phyloP scores from a whole-genome alignment of 2,797 vertebrate species.

The Limnodromus scolopaceus region DNA sequence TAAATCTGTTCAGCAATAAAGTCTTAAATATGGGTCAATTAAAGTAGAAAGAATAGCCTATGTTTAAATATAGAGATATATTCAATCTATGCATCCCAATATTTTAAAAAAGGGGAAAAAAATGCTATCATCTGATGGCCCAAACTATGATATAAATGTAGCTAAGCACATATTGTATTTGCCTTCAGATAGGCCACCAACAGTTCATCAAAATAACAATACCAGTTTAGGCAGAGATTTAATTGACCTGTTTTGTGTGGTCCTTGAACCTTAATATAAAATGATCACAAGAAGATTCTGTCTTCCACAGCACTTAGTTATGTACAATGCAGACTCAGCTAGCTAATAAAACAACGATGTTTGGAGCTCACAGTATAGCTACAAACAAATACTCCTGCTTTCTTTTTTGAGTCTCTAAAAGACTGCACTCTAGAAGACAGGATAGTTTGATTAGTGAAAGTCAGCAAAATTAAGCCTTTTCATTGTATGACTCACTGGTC shows the following conservation, averaged over 20 bases:
- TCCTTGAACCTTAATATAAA: not conserved
- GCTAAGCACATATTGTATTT: not conserved
- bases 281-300: not conserved
- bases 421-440: not conserved
- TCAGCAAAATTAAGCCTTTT: not conserved
- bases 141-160: not conserved
- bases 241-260: not conserved
- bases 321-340: not conserved
- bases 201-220: rapidly evolving
- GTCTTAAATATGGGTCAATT: not conserved
- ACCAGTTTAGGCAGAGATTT: not conserved
- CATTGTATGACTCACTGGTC: not conserved
- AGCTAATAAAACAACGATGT: not conserved
- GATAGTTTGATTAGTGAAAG: not conserved
- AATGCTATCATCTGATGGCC: not conserved
- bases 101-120: not conserved
- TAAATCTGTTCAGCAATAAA: not conserved
- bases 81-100: not conserved
- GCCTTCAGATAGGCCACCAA: not conserved
- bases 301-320: not conserved
- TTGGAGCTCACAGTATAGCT: not conserved
- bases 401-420: not conserved
- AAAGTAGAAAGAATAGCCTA: not conserved
- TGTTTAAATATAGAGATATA: not conserved
- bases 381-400: not conserved